These are phyloP conservation scores for Heliocidaris tuberculata DNA, from an alignment of 35 echinoderm and acorn worm species.

Conservation along the genomic window DNA sequence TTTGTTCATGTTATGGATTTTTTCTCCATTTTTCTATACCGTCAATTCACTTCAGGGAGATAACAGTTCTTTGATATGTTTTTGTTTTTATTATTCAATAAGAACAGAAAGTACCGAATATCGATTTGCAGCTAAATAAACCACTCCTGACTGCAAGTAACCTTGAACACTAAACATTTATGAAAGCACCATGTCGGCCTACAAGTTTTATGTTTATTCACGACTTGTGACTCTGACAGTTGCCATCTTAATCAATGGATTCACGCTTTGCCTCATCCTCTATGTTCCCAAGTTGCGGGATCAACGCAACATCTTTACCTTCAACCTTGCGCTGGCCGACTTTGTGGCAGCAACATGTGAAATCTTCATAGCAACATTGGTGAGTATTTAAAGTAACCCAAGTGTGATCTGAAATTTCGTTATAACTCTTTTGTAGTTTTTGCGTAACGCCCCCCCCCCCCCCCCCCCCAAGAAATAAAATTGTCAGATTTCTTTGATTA, in stretches of 20 bases:
- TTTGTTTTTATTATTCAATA: too few relatives aligned
- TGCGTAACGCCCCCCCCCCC: too few relatives aligned
- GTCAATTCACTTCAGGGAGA: too few relatives aligned
- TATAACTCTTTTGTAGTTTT: too few relatives aligned
- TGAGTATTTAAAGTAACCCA: not conserved
- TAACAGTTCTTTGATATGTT: too few relatives aligned
- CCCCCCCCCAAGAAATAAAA: too few relatives aligned
- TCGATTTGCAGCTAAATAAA: not conserved
- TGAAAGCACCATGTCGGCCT: constrained; percentile 29
- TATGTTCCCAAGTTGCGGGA: not conserved
- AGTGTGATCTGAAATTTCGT: too few relatives aligned
- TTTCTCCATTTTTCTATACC: too few relatives aligned
- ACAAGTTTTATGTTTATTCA: not conserved
- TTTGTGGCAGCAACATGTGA: constrained; percentile 32
- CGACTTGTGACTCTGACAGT: not conserved
- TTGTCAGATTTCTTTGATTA: too few relatives aligned
- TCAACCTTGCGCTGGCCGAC: constrained; percentile 40
- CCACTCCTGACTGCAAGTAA: not conserved
- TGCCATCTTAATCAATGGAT: not conserved
- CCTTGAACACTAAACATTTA: not conserved
- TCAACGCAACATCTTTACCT: constrained; percentile 41
- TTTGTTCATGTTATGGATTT: too few relatives aligned
- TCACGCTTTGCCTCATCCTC: constrained; percentile 22
- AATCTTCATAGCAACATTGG: not conserved
- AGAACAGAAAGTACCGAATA: not conserved